Conservation (phyloP, 2,797 vertebrate species). For the Tokudaia muenninki region DNA sequence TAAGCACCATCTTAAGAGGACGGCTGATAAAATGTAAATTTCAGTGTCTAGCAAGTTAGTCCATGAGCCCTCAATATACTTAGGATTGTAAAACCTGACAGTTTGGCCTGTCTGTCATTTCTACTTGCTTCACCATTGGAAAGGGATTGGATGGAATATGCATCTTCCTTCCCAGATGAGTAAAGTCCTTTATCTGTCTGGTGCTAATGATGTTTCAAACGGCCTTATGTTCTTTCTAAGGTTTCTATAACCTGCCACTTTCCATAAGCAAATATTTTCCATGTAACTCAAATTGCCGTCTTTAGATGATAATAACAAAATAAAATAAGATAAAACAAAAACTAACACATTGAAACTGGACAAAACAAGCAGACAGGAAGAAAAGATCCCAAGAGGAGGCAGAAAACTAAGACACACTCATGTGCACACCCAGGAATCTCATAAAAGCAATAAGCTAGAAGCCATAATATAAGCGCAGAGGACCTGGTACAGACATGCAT, state of each 20-base stretch:
- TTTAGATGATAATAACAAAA: not conserved
- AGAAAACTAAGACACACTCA: not conserved
- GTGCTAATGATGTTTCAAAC: not conserved
- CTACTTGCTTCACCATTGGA: not conserved
- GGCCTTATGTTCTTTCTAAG: not conserved
- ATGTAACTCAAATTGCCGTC: conserved; percentile 12
- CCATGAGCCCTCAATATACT: not conserved
- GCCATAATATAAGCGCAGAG: not conserved
- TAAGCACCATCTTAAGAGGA: conserved; percentile 16
- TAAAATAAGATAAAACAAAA: not conserved
- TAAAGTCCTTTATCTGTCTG: not conserved
- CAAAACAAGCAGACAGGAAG: not conserved
- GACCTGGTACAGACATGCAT: not conserved
- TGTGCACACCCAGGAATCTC: not conserved
- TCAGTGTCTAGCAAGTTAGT: not conserved
- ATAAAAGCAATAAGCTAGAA: not conserved
- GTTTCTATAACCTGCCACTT: not conserved
- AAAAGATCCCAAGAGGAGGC: not conserved
- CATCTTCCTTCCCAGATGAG: not conserved
- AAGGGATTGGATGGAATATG: not conserved
- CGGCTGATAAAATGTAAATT: conserved; percentile 18
- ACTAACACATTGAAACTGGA: not conserved
- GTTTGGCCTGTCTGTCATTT: not conserved
- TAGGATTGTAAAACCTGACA: not conserved
- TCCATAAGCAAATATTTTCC: conserved; percentile 45